Conservation (phyloP, 2,113 vertebrate genomes). For the Centropus unirufus region DNA sequence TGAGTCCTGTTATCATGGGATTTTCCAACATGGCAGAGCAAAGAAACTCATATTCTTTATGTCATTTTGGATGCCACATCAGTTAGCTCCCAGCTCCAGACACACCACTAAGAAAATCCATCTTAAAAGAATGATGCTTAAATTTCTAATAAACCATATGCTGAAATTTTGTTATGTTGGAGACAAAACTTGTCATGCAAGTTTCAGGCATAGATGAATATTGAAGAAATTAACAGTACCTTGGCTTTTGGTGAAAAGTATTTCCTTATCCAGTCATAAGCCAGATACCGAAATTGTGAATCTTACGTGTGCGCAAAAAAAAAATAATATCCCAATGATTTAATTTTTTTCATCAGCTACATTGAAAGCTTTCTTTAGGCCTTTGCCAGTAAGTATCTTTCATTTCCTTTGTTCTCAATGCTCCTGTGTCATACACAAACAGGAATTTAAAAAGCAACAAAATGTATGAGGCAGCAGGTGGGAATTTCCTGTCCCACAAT, state of each 20-base stretch:
- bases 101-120: neutral
- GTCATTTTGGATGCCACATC: neutral
- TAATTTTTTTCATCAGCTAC: neutral
- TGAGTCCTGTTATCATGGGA: neutral
- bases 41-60: neutral
- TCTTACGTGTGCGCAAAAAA: neutral
- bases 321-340: neutral
- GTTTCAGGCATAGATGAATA: neutral
- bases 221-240: neutral
- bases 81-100: neutral
- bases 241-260: neutral
- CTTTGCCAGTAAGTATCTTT: neutral
- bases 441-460: neutral
- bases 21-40: neutral
- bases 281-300: neutral
- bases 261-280: neutral
- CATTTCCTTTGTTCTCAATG: conserved; percentile 31
- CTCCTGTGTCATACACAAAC: neutral
- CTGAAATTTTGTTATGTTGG: neutral
- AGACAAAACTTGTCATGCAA: neutral
- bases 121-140: neutral
- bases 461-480: conserved; percentile 15
- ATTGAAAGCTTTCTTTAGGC: neutral
- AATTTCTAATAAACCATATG: neutral
- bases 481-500: conserved; percentile 44